Percentiles rank a stretch among this genome's conserved stretches.
Conservation (phyloP, 1,140 invertebrate species). For the Penaeus chinensis region DNA sequence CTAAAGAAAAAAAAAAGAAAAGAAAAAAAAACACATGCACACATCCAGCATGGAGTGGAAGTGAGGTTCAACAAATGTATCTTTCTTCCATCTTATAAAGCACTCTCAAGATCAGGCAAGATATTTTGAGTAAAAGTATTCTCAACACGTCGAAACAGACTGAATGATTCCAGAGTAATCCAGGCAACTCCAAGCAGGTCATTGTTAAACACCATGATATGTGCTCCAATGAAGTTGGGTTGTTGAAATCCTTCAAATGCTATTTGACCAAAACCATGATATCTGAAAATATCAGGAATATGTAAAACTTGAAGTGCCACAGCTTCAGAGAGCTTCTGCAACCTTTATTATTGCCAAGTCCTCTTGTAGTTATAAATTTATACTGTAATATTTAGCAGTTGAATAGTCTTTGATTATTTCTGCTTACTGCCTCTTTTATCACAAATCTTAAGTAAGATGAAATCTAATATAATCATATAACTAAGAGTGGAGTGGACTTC, state of each 20-base stretch:
- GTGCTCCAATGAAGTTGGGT: conserved; percentile 2
- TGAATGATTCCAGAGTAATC: conserved; percentile 23
- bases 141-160: conserved; percentile 25
- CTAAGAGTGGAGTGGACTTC: too few species aligned
- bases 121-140: conserved; percentile 3
- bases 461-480: too few species aligned
- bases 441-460: too few species aligned
- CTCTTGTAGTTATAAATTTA: background rate
- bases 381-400: background rate
- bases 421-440: too few species aligned
- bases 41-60: too few species aligned
- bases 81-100: background rate
- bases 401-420: background rate
- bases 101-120: background rate
- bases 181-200: conserved; percentile 39
- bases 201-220: conserved; percentile 35
- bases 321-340: background rate
- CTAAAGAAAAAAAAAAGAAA: too few species aligned
- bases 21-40: too few species aligned
- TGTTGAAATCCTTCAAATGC: conserved; percentile 11
- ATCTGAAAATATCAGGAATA: conserved; percentile 34
- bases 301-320: background rate
- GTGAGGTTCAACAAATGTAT: too few species aligned
- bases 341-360: background rate
- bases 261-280: conserved; percentile 45